Evolutionary conservation across 2,888 invertebrate genomes (phyloP).

Genomic region (Papilio demoleus): DNA sequence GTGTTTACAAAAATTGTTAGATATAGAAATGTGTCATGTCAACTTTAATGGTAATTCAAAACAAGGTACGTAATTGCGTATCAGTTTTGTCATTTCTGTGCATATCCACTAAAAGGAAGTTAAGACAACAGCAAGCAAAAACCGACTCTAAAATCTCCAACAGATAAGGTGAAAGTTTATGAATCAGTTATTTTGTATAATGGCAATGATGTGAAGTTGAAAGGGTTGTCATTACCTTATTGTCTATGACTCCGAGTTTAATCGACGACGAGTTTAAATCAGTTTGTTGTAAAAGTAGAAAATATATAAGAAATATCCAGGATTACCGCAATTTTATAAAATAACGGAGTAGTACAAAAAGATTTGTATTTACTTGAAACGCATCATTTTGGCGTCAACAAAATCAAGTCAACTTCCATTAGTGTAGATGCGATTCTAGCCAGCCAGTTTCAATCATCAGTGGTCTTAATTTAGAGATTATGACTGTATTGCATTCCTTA

Average conservation of each 20-base stretch:
- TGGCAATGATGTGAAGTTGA: slow-evolving; percentile 51
- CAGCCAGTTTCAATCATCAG: too few relatives aligned
- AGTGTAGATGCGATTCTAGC: too few relatives aligned
- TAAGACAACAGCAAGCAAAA: slow-evolving; percentile 42
- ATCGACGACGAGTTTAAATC: too few relatives aligned
- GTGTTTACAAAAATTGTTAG: slow-evolving; percentile 84
- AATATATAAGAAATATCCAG: background rate
- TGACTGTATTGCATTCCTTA: too few relatives aligned
- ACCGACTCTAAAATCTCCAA: slow-evolving; percentile 33
- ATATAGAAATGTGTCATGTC: slow-evolving; percentile 62
- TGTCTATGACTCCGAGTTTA: slow-evolving; percentile 30
- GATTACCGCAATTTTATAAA: background rate
- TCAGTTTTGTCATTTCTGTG: slow-evolving; percentile 49
- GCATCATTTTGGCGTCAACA: background rate
- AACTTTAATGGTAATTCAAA: slow-evolving; percentile 55
- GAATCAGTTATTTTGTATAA: slow-evolving; percentile 39
- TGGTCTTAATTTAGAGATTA: too few relatives aligned
- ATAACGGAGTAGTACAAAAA: background rate
- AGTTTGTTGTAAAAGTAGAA: background rate
- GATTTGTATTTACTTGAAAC: background rate
- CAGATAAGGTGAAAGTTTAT: slow-evolving; percentile 41
- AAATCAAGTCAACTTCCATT: too few relatives aligned
- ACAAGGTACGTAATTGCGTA: slow-evolving; percentile 68
- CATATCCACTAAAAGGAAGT: slow-evolving; percentile 49
- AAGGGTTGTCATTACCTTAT: slow-evolving; percentile 58